Base-by-base conservation (phyloP, 2,797 vertebrate species). In the Anniella stebbinsi region DNA sequence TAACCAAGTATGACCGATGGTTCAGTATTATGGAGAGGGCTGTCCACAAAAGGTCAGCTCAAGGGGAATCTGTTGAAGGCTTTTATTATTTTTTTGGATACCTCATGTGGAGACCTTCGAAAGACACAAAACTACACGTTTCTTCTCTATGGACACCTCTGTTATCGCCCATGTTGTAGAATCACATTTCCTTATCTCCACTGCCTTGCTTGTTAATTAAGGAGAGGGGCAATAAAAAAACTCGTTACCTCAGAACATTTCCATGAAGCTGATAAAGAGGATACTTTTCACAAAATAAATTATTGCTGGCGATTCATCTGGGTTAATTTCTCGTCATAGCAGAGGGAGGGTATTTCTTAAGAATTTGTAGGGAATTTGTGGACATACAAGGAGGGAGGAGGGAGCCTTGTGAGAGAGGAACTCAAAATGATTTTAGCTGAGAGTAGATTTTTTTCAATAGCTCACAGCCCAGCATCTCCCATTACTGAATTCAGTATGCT, bases 1-100 rank as follows among this genome's bases (percentile, higher is more conserved):
- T 92, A 94, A 92, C 94, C 88, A 87, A 93, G 93, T 93, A 94
- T 93, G 95, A 95, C 93, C 92, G 92, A 96, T 92, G 92, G 93
- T 84, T 93, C 87, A 88, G 93, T 91, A 89, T 95, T 94, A 87
- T 91, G 45, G 92, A 89, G 93, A 92, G 83, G 89, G 57, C 2
- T 9, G 63, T 67, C 92, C 89, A 92, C 87, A 67, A 94, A 96
- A 96, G 94, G 95, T 94, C 92, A 93, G 76, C 85, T 87, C 51
- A 21, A 30, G 66, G 84, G 72, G 54, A 87, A 75, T 66, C 0
- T 4, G 1, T 81, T 90, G 88, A 89, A 92, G 87, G 87, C 95
- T 93, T 94, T 92, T 87, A 30, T 54, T 30, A 33, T 81, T 78
- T 92, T n/a, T 25, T 1, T 1, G 36, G 92, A 67, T 80, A 78